Percentiles rank a stretch among this genome's conserved stretches.
Evolutionary conservation across 2,113 vertebrate species (phyloP).

Genomic region (Ancistrus triradiatus): DNA sequence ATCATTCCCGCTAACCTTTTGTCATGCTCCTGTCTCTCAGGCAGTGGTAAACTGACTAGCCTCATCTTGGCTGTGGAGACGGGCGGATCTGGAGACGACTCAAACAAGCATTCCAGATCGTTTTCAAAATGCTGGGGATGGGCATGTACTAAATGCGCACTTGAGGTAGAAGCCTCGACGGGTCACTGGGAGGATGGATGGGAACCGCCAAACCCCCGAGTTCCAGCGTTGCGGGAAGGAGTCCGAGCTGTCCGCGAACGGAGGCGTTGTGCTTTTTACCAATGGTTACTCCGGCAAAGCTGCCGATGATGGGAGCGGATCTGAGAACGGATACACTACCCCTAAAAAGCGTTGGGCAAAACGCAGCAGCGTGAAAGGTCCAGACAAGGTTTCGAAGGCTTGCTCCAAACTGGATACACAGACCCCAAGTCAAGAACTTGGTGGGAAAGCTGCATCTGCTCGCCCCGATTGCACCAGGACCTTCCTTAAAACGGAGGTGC

Average conservation of each 20-base stretch:
- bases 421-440: constrained; percentile 69
- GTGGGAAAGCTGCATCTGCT: constrained; percentile 69
- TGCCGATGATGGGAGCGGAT: constrained; percentile 88
- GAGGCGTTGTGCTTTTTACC: constrained; percentile 77
- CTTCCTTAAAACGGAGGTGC: constrained; percentile 44
- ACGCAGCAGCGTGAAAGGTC: constrained; percentile 76
- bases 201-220: constrained; percentile 78
- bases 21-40: neutral
- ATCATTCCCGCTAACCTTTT: neutral
- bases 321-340: constrained; percentile 90
- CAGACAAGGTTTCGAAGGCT: constrained; percentile 79
- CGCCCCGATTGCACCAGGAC: constrained; percentile 46
- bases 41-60: neutral
- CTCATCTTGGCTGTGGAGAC: neutral
- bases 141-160: neutral
- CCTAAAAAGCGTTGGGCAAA: constrained; percentile 89
- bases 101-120: constrained; percentile 9
- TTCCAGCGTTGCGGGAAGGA: constrained; percentile 68
- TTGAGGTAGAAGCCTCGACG: no score
- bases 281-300: constrained; percentile 86
- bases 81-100: neutral
- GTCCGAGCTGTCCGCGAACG: constrained; percentile 77
- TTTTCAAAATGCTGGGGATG: neutral
- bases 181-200: constrained; percentile 75
- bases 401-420: constrained; percentile 74